Conservation (phyloP, 2,888 invertebrate genomes). For the Phengaris alcon region DNA sequence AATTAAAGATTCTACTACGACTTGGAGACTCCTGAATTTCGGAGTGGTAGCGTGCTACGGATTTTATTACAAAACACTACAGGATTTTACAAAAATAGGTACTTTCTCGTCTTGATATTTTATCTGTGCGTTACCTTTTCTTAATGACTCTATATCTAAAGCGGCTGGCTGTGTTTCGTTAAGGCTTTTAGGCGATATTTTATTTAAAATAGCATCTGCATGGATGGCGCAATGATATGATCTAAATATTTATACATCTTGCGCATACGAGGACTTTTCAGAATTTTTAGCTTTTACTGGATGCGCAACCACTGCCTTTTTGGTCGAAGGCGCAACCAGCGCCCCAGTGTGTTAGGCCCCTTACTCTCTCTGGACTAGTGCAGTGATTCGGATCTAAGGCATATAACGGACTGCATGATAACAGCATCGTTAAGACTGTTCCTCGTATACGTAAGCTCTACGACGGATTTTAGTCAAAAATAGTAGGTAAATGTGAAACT, state of each 20-base stretch:
- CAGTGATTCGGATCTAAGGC: not conserved
- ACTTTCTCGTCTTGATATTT: conserved; percentile 47
- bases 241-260: conserved; percentile 37
- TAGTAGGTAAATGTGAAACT: not conserved
- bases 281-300: too few relatives aligned
- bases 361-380: not conserved
- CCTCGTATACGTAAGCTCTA: conserved; percentile 10
- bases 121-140: conserved; percentile 63
- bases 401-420: not conserved
- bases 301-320: too few relatives aligned
- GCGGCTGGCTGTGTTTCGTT: conserved; percentile 35
- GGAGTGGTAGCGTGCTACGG: conserved; percentile 1
- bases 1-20: not conserved
- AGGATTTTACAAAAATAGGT: conserved; percentile 51
- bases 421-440: not conserved
- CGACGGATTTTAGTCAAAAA: not conserved
- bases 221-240: conserved; percentile 74
- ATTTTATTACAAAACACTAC: conserved; percentile 27
- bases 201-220: conserved; percentile 43
- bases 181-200: conserved; percentile 35
- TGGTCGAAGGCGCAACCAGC: not conserved
- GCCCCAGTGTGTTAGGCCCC: not conserved
- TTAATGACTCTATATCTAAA: conserved; percentile 36
- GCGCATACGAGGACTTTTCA: not conserved
- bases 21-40: not conserved